Evolutionary conservation across 2,113 vertebrate species (phyloP).

Genomic region (Collichthys lucidus): DNA sequence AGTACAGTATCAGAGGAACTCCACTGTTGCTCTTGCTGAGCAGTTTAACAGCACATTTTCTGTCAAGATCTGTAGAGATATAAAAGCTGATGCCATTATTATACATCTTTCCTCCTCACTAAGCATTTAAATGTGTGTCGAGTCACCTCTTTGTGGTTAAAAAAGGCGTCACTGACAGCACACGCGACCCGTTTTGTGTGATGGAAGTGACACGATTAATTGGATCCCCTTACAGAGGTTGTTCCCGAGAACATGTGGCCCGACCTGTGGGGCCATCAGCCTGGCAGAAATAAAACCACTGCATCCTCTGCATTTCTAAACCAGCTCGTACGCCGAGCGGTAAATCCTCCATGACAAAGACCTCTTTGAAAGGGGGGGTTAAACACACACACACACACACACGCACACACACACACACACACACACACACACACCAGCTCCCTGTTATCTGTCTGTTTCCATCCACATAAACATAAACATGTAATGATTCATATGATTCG

Average conservation of each 20-base stretch:
- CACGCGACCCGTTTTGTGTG: not conserved
- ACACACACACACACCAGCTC: constrained; percentile 21
- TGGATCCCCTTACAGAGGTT: not conserved
- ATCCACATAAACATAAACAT: constrained; percentile 18
- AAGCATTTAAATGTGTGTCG: not conserved
- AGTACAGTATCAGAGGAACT: not conserved
- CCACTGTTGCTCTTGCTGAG: not conserved
- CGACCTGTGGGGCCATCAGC: constrained; percentile 2
- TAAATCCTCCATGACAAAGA: constrained; percentile 9
- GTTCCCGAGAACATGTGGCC: not conserved
- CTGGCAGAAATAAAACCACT: constrained; percentile 9
- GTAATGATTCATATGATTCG: no score
- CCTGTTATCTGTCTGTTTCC: constrained; percentile 1
- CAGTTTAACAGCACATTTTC: not conserved
- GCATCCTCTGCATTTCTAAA: constrained; percentile 7
- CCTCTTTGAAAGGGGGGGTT: constrained; percentile 20
- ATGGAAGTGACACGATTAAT: constrained; percentile 5
- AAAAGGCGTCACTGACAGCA: not conserved
- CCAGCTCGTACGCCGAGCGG: not conserved
- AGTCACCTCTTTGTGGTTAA: not conserved
- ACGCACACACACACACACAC: constrained; percentile 4
- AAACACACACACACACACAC: constrained; percentile 31
- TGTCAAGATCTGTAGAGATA: not conserved
- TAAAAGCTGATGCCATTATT: not conserved
- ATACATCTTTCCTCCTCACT: not conserved